These are phyloP conservation scores for Cataglyphis hispanica DNA, from an alignment of 1,140 invertebrate genomes.

Conservation along the genomic window DNA sequence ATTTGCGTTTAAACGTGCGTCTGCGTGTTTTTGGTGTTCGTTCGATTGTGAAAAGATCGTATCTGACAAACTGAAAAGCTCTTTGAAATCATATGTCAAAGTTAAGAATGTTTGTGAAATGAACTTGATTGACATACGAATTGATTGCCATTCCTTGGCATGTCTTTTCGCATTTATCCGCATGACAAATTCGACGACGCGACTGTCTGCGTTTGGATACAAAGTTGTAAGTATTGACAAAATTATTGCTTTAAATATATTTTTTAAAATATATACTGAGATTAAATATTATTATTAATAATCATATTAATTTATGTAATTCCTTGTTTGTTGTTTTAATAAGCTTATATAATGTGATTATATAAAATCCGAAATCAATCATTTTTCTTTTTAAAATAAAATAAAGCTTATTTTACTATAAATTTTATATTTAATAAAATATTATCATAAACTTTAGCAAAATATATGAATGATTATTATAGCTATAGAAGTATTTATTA, in stretches of 20 bases:
- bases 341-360: neutral
- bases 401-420: neutral
- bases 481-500: neutral
- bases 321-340: constrained; percentile 1
- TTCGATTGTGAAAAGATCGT: constrained; percentile 19
- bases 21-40: constrained; percentile 1
- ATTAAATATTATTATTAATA: neutral
- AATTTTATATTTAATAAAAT: neutral
- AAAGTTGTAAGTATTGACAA: neutral
- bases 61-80: constrained; percentile 26
- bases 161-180: neutral
- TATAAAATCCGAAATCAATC: neutral
- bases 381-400: neutral
- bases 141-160: neutral
- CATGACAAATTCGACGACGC: neutral
- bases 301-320: neutral
- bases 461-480: too few relatives aligned
- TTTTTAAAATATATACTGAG: neutral
- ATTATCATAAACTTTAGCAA: too few relatives aligned
- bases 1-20: neutral
- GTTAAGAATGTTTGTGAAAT: constrained; percentile 32
- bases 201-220: neutral
- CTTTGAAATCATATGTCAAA: constrained; percentile 39
- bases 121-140: neutral
- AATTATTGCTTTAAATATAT: neutral